Conservation (phyloP, 2,113 vertebrate species). For the Oreochromis tanganicae region DNA sequence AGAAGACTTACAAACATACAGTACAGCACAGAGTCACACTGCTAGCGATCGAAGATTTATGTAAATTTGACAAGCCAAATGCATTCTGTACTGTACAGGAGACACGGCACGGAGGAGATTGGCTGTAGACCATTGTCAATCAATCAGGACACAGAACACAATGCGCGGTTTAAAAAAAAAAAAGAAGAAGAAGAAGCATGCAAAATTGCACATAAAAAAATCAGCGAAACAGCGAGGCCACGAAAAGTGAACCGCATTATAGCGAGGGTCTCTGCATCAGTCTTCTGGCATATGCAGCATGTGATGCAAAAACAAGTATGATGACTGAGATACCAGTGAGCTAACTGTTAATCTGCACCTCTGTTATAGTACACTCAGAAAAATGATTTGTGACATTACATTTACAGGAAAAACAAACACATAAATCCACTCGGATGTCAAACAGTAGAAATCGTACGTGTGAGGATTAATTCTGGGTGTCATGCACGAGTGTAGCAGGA, state of each 20-base stretch:
- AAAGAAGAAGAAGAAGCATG: not conserved
- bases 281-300: not conserved
- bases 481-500: not conserved
- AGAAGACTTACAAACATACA: too few relatives aligned
- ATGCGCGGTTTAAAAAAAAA: too few relatives aligned
- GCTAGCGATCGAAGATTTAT: too few relatives aligned
- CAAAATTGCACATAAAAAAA: not conserved
- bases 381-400: not conserved
- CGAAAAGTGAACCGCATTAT: not conserved
- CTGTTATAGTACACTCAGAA: not conserved
- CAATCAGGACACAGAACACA: not conserved
- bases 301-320: not conserved
- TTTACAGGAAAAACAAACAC: not conserved
- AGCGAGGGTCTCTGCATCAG: not conserved
- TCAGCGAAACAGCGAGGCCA: fast-evolving
- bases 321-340: not conserved
- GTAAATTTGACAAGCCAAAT: not conserved
- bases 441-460: not conserved
- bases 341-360: not conserved
- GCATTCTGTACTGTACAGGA: fast-evolving
- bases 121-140: too few relatives aligned
- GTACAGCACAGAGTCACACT: too few relatives aligned
- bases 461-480: not conserved
- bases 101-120: not conserved
- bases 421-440: not conserved